A percentile compares a stretch with the other conserved stretches of the same genome.
phyloP scores from a whole-genome alignment of 2,888 invertebrate genomes.

The Exephanes ischioxanthus region DNA sequence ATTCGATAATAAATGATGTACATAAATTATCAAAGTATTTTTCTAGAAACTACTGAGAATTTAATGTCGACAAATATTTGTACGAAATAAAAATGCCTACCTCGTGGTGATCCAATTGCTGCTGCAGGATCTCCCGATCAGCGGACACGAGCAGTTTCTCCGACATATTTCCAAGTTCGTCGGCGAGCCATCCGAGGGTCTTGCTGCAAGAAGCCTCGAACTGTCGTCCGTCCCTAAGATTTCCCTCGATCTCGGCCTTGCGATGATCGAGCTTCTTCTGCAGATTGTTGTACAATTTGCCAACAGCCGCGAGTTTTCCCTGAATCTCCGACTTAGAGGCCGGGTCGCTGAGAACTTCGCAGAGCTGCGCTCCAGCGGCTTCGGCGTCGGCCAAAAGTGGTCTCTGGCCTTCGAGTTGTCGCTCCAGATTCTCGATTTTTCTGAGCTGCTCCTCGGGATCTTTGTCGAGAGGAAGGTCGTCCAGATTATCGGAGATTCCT shows the following conservation, averaged over 20 bases:
- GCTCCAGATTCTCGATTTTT: conserved; percentile 94
- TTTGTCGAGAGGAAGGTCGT: conserved; percentile 92
- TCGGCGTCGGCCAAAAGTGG: conserved; percentile 95
- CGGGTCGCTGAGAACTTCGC: conserved; percentile 95
- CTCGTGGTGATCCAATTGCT: conserved; percentile 95
- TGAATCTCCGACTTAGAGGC: conserved; percentile 96
- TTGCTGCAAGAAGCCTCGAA: conserved; percentile 95
- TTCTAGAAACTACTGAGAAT: too few species aligned
- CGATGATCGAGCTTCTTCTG: conserved; percentile 95
- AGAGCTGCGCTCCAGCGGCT: conserved; percentile 95
- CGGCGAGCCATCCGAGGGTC: conserved; percentile 95
- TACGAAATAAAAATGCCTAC: conserved; percentile 74
- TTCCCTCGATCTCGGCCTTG: conserved; percentile 96
- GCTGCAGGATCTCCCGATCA: conserved; percentile 92
- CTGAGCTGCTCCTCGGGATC: conserved; percentile 95
- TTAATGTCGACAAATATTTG: conserved; percentile 28
- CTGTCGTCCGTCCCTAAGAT: conserved; percentile 94
- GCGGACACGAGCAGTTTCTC: conserved; percentile 95
- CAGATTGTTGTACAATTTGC: conserved; percentile 94
- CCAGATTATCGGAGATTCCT: conserved; percentile 94
- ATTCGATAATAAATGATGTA: background rate
- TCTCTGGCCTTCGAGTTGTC: conserved; percentile 95
- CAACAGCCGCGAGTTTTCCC: conserved; percentile 94
- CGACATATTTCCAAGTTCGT: conserved; percentile 91
- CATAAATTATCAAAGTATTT: too few species aligned